A percentile compares a stretch with the other conserved stretches of the same genome.
Conservation (phyloP, 2,113 vertebrate species). For the Globicephala melas region DNA sequence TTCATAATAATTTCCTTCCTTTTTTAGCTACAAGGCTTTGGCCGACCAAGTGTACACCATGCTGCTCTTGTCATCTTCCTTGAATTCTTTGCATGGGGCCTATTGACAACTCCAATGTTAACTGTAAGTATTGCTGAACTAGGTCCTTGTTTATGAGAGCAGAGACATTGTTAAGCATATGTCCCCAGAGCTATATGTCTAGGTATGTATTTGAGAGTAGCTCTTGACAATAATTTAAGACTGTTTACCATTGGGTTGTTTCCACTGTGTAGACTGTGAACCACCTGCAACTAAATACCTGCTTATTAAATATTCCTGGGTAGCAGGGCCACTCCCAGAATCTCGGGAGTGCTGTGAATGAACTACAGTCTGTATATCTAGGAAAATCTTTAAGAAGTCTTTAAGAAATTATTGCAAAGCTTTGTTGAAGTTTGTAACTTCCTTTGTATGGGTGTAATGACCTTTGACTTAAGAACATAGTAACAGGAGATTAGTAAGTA, state of each 20-base stretch:
- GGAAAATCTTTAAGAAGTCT: background rate
- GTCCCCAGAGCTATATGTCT: background rate
- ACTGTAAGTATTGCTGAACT: constrained; percentile 85
- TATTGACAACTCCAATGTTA: constrained; percentile 96
- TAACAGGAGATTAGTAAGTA: constrained; percentile 15
- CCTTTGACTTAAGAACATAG: background rate
- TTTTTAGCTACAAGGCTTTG: constrained; percentile 88
- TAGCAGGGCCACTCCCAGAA: background rate
- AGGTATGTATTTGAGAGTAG: background rate
- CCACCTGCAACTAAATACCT: background rate
- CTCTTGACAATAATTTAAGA: background rate
- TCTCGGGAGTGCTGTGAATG: background rate
- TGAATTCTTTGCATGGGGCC: constrained; percentile 98
- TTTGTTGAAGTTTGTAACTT: constrained; percentile 8
- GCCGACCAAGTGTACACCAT: constrained; percentile 92
- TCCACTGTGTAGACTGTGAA: background rate
- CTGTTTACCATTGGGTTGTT: background rate
- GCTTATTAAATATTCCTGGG: background rate
- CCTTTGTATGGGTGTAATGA: background rate
- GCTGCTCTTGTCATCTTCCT: constrained; percentile 95
- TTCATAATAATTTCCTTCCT: constrained; percentile 43
- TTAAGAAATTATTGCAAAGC: background rate
- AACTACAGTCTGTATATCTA: background rate
- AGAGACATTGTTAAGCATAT: background rate
- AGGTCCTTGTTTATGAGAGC: background rate